Conservation (phyloP, 2,797 vertebrate species). For the Phalanger gymnotis region DNA sequence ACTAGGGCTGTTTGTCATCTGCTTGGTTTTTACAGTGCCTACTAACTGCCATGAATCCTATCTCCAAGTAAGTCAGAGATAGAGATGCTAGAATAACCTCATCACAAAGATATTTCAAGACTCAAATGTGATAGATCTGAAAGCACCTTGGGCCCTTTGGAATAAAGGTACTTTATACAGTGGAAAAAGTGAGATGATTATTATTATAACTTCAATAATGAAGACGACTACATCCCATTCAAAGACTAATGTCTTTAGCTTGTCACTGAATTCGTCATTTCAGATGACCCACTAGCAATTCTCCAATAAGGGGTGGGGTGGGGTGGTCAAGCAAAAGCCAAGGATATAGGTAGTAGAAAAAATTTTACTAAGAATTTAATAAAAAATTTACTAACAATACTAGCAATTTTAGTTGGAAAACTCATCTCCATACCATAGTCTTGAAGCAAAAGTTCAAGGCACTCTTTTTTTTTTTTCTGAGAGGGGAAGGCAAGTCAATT, state of each 20-base stretch:
- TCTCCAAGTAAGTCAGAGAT: neutral
- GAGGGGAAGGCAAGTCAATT: too few relatives aligned
- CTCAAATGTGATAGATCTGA: neutral
- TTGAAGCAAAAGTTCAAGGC: neutral
- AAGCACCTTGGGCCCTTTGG: neutral
- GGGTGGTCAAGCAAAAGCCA: neutral
- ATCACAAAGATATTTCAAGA: neutral
- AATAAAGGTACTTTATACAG: neutral
- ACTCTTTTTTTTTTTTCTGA: neutral
- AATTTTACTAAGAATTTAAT: too few relatives aligned
- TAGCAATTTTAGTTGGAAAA: neutral
- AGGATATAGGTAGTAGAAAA: neutral
- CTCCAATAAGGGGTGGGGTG: neutral
- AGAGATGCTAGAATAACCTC: neutral
- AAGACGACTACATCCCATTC: neutral
- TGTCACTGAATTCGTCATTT: neutral
- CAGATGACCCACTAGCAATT: neutral
- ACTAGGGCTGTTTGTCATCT: neutral
- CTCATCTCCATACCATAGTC: neutral
- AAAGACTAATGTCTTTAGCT: neutral
- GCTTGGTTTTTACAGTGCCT: neutral
- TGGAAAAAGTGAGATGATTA: neutral
- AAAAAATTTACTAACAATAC: too few relatives aligned
- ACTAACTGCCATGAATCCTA: neutral
- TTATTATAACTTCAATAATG: neutral